Conservation (phyloP, 1,140 invertebrate species). For the Trichomalopsis sarcophagae region DNA sequence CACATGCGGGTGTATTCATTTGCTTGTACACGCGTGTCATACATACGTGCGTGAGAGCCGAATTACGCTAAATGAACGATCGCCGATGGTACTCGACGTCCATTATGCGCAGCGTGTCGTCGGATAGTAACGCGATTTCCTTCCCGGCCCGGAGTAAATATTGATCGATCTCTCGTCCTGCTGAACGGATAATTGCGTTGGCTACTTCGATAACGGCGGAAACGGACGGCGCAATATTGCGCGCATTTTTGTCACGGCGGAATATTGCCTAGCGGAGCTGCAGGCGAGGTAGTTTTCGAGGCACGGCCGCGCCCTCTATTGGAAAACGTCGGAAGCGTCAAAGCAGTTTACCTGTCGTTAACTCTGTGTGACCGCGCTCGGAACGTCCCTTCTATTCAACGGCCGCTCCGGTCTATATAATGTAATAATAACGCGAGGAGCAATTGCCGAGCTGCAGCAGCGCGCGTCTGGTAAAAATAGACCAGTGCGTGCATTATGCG, state of each 20-base stretch:
- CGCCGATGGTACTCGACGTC: neutral
- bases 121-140: constrained; percentile 25
- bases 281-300: neutral
- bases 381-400: neutral
- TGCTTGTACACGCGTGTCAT: neutral
- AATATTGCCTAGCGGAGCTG: neutral
- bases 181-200: neutral
- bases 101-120: neutral
- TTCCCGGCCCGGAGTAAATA: neutral
- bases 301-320: constrained; percentile 36
- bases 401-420: neutral
- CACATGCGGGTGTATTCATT: constrained; percentile 63
- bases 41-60: constrained; percentile 42
- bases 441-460: neutral
- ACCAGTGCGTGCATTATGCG: neutral
- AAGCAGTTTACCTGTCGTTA: constrained; percentile 36
- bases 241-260: too few species aligned
- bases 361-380: neutral
- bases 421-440: neutral
- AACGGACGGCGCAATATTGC: neutral
- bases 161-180: neutral
- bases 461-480: neutral
- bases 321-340: constrained; percentile 27
- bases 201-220: neutral
- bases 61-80: constrained; percentile 20